phyloP scores from a whole-genome alignment of 2,797 vertebrate species.

The Sparidentex hasta region DNA sequence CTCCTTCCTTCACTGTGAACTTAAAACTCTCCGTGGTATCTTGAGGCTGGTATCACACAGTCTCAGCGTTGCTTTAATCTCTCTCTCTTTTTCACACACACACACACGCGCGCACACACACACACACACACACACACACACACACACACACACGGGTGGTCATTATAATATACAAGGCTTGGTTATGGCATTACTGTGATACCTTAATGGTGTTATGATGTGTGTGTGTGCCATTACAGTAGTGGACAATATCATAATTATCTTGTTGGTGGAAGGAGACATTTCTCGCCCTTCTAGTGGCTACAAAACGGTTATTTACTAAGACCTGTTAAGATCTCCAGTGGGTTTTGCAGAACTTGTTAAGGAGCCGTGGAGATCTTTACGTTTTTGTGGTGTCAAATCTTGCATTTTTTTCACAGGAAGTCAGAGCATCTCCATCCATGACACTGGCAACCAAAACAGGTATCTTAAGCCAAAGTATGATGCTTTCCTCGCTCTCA shows the following conservation, averaged over 20 bases:
- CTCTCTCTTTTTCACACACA: constrained; percentile 6
- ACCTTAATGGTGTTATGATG: constrained; percentile 32
- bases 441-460: too few species aligned
- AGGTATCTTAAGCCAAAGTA: too few species aligned
- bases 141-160: constrained; percentile 58
- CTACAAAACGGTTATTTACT: too few species aligned
- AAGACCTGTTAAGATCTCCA: too few species aligned
- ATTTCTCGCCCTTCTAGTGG: too few species aligned
- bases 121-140: constrained; percentile 11
- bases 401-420: too few species aligned
- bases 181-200: constrained; percentile 33
- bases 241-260: constrained; percentile 9
- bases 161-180: constrained; percentile 48
- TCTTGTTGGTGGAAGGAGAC: too few species aligned
- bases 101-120: constrained; percentile 22
- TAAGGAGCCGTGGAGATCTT: too few species aligned
- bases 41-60: constrained; percentile 69
- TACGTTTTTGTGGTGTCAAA: too few species aligned
- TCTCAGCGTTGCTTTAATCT: constrained; percentile 67
- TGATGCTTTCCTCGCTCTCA: too few species aligned
- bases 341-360: too few species aligned
- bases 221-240: constrained; percentile 10
- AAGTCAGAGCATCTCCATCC: too few species aligned
- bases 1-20: constrained; percentile 67
- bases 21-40: constrained; percentile 72